Evolutionary conservation across 2,113 vertebrate genomes (phyloP), one percentile per base, ranked within the genome.

Genomic region (Spermophilus dauricus): DNA sequence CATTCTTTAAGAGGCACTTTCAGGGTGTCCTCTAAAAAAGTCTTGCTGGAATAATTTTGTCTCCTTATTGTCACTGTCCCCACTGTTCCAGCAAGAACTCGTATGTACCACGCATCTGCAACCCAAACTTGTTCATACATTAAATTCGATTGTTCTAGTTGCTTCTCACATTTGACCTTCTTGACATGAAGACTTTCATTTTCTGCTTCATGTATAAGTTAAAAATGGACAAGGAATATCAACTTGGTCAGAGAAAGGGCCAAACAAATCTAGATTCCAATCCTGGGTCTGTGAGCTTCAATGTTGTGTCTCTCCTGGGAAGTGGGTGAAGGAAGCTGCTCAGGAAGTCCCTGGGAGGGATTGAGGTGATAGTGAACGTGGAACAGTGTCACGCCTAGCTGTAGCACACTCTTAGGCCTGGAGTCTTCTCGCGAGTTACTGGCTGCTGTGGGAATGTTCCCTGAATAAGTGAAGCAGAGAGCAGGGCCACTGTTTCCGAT

Each of bases 51-150:
- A 20, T 75, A 53, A 84, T 26, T 14, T n/a, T 20, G 0, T 42
- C 22, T 77, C 30, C 26, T 48, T 73, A 26, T 56, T 6, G n/a
- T n/a, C 26, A 37, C 6, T 16, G 4, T 85, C 69, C 5, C 3
- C n/a, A 8, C 34, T 48, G 28, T 73, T 45, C 51, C 34, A 51
- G 69, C 24, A 51, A 51, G 82, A 78, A 63, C 20, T 13, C 2
- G 1, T 5, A 2, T 28, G 2, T 17, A 20, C 22, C 16, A 5
- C 0, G 2, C 42, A 28, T 83, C 69, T 86, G 26, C 10, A 12
- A 2, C n/a, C 26, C 22, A 51, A 34, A 48, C 48, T 53, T 72
- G 11, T 65, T 81, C 11, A 22, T 8, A 11, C 1, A 0, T 37
- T 56, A 30, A 30, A 34, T 80, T 81, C 63, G 72, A 2, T 86